phyloP scores from a whole-genome alignment of 2,113 vertebrate species.

The Spermophilus dauricus region DNA sequence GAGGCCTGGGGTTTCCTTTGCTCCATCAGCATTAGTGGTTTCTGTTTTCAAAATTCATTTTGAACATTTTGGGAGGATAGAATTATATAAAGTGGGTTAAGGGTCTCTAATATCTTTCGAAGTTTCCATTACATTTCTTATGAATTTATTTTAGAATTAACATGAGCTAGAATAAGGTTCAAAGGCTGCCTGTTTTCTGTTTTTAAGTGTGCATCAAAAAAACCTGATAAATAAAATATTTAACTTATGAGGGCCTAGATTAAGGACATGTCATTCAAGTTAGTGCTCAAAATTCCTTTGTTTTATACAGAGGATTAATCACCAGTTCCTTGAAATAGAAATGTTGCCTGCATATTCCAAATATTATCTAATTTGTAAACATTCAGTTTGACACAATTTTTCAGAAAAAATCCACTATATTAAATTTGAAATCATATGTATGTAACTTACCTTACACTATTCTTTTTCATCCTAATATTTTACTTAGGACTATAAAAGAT shows the following conservation, averaged over 20 bases:
- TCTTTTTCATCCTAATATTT: not conserved
- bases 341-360: not conserved
- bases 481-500: not conserved
- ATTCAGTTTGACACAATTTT: not conserved
- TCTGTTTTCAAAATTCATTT: not conserved
- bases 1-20: not conserved
- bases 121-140: not conserved
- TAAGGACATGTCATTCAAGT: not conserved
- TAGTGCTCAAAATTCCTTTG: not conserved
- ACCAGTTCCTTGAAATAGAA: slow-evolving; percentile 21
- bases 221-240: slow-evolving; percentile 17
- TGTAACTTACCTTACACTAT: not conserved
- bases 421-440: not conserved
- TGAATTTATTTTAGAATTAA: slow-evolving; percentile 55
- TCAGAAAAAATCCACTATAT: not conserved
- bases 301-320: not conserved
- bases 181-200: not conserved
- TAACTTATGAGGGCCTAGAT: not conserved
- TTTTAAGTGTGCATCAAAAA: not conserved
- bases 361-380: slow-evolving; percentile 23
- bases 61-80: not conserved
- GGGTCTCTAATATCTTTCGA: not conserved
- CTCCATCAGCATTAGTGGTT: not conserved
- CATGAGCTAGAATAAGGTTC: not conserved
- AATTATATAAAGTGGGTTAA: not conserved